phyloP scores from a whole-genome alignment of 2,113 vertebrate genomes.

The Chloropsis hardwickii region DNA sequence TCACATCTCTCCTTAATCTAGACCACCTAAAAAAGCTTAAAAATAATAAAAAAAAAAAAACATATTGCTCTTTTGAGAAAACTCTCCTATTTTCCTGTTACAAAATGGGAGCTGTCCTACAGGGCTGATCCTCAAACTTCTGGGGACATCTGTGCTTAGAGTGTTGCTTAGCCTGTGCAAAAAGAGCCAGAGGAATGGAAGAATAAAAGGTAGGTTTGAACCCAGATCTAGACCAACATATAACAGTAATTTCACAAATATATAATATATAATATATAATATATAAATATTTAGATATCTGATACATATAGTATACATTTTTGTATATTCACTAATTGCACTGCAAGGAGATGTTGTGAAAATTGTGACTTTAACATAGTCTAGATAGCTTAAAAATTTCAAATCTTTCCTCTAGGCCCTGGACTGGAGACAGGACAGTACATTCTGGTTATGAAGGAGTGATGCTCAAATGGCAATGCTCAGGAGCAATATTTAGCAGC shows the following conservation, averaged over 20 bases:
- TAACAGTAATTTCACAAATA: not conserved
- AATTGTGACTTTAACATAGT: not conserved
- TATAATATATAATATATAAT: not conserved
- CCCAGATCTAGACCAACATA: not conserved
- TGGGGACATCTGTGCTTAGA: not conserved
- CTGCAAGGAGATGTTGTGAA: not conserved
- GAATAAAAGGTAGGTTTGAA: not conserved
- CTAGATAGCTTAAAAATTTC: not conserved
- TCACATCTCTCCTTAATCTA: not conserved
- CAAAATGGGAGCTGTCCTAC: not conserved
- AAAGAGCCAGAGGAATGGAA: not conserved
- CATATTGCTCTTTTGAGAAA: not conserved
- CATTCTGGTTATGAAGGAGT: not conserved
- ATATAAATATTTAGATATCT: not conserved
- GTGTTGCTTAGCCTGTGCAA: not conserved
- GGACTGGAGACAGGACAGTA: not conserved
- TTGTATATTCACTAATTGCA: not conserved
- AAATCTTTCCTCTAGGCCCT: not conserved
- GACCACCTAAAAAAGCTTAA: not conserved
- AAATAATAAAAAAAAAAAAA: not conserved
- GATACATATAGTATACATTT: not conserved
- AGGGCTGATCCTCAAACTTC: not conserved
- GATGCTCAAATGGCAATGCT: not conserved
- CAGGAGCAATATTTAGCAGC: not conserved
- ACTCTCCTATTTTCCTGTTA: not conserved